phyloP scores from a whole-genome alignment of 2,888 invertebrate genomes.

The Lasioglossum villosulum region DNA sequence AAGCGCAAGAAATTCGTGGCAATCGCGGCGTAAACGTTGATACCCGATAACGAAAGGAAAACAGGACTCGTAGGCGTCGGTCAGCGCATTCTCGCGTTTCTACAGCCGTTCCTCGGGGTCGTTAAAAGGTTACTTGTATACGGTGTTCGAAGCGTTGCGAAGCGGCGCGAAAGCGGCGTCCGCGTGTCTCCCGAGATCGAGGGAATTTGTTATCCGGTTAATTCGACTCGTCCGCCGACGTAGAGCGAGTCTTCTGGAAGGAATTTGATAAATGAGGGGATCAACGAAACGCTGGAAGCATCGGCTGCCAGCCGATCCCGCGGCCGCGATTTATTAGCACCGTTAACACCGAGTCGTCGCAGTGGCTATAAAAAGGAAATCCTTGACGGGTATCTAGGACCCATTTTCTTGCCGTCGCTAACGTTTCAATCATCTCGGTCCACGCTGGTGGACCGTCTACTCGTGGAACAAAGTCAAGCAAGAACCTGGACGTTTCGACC shows the following conservation, averaged over 20 bases:
- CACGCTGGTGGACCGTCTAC: not conserved
- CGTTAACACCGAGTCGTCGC: not conserved
- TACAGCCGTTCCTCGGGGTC: not conserved
- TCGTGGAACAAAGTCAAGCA: not conserved
- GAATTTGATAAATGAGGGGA: not conserved
- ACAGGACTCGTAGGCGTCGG: conserved; percentile 34
- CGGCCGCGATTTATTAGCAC: not conserved
- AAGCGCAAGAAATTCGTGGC: conserved; percentile 17
- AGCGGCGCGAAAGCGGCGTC: not conserved
- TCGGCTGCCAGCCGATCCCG: not conserved
- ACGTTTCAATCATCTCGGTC: not conserved
- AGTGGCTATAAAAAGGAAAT: not conserved
- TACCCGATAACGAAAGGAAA: conserved; percentile 22
- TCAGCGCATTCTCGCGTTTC: conserved; percentile 9
- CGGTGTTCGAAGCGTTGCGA: not conserved
- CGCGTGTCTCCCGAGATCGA: not conserved
- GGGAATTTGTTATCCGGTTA: not conserved
- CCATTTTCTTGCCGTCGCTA: not conserved
- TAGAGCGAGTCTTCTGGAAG: not conserved
- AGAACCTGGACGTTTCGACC: not conserved
- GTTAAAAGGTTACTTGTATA: conserved; percentile 26
- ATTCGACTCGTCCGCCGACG: too few species aligned
- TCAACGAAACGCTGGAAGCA: not conserved
- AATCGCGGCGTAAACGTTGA: conserved; percentile 13
- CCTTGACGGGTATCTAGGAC: not conserved